Evolutionary conservation across 2,113 vertebrate genomes (phyloP).

Genomic region (Ictalurus furcatus): DNA sequence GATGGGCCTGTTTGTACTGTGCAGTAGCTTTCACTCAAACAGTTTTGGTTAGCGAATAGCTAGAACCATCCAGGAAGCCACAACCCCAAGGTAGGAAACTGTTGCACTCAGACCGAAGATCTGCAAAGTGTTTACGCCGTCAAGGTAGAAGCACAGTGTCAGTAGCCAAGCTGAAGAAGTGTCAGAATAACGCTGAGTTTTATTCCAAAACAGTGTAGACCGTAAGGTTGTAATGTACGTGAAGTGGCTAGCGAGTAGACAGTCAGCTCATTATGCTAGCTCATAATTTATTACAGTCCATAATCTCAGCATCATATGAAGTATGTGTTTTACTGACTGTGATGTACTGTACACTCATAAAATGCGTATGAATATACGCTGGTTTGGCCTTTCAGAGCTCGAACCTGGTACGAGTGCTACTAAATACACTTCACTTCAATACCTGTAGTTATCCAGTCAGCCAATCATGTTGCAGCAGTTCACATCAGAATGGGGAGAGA

Average conservation of each 20-base stretch:
- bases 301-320: background rate
- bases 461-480: too few relatives aligned
- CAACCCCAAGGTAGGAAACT: background rate
- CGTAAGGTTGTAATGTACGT: background rate
- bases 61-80: conserved; percentile 13
- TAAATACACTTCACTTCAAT: background rate
- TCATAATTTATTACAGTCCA: background rate
- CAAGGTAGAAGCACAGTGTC: background rate
- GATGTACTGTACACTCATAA: background rate
- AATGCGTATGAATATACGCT: background rate
- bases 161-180: background rate
- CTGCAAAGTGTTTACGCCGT: background rate
- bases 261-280: too few relatives aligned
- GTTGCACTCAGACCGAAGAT: background rate
- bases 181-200: background rate
- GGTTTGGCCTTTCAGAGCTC: background rate
- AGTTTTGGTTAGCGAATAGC: background rate
- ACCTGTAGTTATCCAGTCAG: background rate
- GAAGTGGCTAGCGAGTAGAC: background rate
- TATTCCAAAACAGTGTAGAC: background rate
- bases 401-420: background rate
- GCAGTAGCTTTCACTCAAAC: background rate
- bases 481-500: background rate
- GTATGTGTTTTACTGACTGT: background rate
- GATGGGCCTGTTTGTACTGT: background rate